Evolutionary conservation across 2,113 vertebrate species (phyloP).

Genomic region (Poeciliopsis turrubarensis): DNA sequence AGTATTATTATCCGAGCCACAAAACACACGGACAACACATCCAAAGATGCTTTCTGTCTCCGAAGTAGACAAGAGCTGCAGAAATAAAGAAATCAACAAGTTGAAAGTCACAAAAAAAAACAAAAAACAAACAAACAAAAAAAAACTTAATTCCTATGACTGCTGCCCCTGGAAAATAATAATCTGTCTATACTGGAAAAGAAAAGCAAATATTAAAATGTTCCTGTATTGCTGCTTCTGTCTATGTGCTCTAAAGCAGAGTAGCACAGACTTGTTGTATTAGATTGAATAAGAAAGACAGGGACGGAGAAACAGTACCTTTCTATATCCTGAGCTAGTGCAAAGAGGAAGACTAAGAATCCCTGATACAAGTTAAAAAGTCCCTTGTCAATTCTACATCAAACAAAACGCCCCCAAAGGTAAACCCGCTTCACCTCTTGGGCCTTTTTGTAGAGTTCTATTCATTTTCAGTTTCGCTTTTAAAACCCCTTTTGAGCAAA

Average conservation of each 20-base stretch:
- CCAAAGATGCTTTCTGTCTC: constrained; percentile 49
- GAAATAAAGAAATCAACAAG: constrained; percentile 65
- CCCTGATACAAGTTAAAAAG: constrained; percentile 75
- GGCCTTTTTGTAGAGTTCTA: constrained; percentile 18
- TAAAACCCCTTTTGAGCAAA: constrained; percentile 17
- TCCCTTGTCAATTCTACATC: constrained; percentile 66
- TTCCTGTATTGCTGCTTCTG: constrained; percentile 33
- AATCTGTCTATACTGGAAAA: constrained; percentile 40
- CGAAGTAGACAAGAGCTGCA: constrained; percentile 55
- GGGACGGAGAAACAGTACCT: constrained; percentile 23
- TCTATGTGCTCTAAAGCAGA: constrained; percentile 56
- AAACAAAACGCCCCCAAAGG: constrained; percentile 50
- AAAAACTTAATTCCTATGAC: constrained; percentile 53
- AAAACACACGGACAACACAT: constrained; percentile 67
- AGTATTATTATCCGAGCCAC: constrained; percentile 73
- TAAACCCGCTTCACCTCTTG: constrained; percentile 34
- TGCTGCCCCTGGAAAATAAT: constrained; percentile 42
- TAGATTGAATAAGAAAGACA: constrained; percentile 49
- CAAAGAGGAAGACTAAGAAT: constrained; percentile 78
- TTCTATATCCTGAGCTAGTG: constrained; percentile 76
- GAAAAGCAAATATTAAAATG: constrained; percentile 8
- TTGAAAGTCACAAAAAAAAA: constrained; percentile 38
- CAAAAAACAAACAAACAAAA: too few relatives aligned
- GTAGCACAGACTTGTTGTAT: constrained; percentile 34
- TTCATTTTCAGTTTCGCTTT: constrained; percentile 4